Conservation (phyloP, 1,140 invertebrate genomes). For the Drosophila parvula region DNA sequence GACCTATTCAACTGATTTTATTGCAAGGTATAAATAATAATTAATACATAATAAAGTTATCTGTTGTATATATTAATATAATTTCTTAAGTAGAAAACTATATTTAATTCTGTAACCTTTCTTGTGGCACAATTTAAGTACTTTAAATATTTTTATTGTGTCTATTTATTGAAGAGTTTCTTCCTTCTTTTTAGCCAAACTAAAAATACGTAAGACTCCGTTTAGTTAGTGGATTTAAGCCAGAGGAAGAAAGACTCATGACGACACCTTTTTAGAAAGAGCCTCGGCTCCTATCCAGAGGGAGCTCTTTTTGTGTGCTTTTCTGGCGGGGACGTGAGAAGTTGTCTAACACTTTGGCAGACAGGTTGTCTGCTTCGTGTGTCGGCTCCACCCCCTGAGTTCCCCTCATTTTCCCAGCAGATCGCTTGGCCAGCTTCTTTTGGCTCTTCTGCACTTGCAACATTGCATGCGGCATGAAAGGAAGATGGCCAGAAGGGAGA, state of each 20-base stretch:
- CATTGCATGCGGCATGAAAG: slow-evolving; percentile 50
- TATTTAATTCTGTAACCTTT: no score
- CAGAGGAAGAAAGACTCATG: slow-evolving; percentile 53
- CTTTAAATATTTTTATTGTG: no score
- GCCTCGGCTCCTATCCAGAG: slow-evolving; percentile 6
- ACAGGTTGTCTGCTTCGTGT: slow-evolving; percentile 69
- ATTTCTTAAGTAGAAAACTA: no score
- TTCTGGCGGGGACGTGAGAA: slow-evolving; percentile 69
- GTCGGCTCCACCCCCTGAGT: slow-evolving; percentile 1
- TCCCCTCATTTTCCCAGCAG: not conserved
- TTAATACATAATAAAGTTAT: no score
- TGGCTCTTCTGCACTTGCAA: slow-evolving; percentile 67
- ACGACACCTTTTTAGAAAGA: slow-evolving; percentile 62
- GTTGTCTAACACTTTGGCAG: slow-evolving; percentile 80
- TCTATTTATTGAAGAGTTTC: not conserved
- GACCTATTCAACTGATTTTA: no score
- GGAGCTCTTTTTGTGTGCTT: slow-evolving; percentile 29
- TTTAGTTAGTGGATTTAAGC: slow-evolving; percentile 9
- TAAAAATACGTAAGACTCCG: not conserved
- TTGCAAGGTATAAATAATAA: no score
- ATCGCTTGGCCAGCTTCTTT: slow-evolving; percentile 33
- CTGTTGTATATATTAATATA: no score
- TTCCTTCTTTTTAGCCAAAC: no score
- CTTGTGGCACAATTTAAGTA: not conserved
- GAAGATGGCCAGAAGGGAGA: slow-evolving; percentile 43